A percentile compares a stretch with the other conserved stretches of the same genome.
Conservation (phyloP, 1,140 invertebrate species). For the Conus ventricosus region DNA sequence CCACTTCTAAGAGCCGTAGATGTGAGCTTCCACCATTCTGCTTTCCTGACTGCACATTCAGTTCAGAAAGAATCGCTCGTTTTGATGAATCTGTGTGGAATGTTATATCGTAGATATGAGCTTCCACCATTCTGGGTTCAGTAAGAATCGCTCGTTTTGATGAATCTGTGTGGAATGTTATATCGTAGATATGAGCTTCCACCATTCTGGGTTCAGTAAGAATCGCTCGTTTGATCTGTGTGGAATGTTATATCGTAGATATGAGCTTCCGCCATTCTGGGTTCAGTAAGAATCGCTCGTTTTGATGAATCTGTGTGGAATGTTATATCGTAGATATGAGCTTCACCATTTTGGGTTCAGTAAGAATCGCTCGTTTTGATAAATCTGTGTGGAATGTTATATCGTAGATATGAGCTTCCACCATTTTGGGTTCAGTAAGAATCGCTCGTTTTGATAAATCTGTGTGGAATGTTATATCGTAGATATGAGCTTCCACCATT, state of each 20-base stretch:
- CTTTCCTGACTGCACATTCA: not conserved
- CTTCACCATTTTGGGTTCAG: not conserved
- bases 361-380: not conserved
- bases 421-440: not conserved
- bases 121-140: not conserved
- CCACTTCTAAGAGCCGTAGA: not conserved
- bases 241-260: too few relatives aligned
- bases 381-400: too few relatives aligned
- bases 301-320: not conserved
- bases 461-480: too few relatives aligned
- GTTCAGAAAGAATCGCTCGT: not conserved
- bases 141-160: not conserved
- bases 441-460: not conserved
- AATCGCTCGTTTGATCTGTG: too few relatives aligned
- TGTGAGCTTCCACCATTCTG: not conserved
- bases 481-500: too few relatives aligned
- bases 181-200: too few relatives aligned
- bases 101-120: too few relatives aligned
- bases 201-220: not conserved
- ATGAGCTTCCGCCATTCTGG: not conserved
- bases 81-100: not conserved
- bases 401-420: too few relatives aligned
- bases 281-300: not conserved
- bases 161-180: not conserved
- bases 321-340: too few relatives aligned